Evolutionary conservation across 1,140 invertebrate species (phyloP).

Genomic region (Gerris buenoi): DNA sequence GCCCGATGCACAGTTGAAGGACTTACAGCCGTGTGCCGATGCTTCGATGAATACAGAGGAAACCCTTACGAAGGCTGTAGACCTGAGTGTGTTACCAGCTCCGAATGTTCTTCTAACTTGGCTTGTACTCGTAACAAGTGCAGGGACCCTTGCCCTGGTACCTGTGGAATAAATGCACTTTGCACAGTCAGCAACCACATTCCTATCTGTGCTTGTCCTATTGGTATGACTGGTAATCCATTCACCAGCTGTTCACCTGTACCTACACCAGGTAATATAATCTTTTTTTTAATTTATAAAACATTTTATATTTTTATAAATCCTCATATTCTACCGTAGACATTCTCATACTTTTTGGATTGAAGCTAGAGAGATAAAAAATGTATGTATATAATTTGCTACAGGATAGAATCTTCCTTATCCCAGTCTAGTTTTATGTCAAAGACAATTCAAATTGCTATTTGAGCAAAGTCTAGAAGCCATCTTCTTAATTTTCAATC

Average conservation of each 20-base stretch:
- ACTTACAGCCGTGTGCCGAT: constrained; percentile 50
- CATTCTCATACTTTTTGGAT: too few species aligned
- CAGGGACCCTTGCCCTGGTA: constrained; percentile 47
- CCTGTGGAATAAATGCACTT: constrained; percentile 48
- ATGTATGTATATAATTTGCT: too few species aligned
- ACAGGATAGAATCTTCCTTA: too few species aligned
- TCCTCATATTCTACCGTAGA: background rate
- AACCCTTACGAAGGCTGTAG: constrained; percentile 41
- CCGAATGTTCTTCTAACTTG: constrained; percentile 53
- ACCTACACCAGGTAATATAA: constrained; percentile 31
- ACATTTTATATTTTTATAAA: background rate
- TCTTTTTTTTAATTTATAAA: background rate
- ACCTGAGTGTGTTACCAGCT: constrained; percentile 57
- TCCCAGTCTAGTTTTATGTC: too few species aligned
- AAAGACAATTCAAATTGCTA: too few species aligned
- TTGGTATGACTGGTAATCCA: constrained; percentile 54
- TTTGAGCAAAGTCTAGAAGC: too few species aligned
- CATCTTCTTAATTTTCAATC: too few species aligned
- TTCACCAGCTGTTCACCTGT: constrained; percentile 47
- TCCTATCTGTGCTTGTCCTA: constrained; percentile 59
- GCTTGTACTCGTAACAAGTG: constrained; percentile 59
- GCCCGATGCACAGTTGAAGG: constrained; percentile 45
- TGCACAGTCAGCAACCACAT: constrained; percentile 63
- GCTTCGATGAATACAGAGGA: constrained; percentile 47
- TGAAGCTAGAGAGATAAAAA: too few species aligned